Evolutionary conservation across 2,113 vertebrate genomes (phyloP), one percentile per base, ranked within the genome.

Genomic region (Baryphthengus martii): DNA sequence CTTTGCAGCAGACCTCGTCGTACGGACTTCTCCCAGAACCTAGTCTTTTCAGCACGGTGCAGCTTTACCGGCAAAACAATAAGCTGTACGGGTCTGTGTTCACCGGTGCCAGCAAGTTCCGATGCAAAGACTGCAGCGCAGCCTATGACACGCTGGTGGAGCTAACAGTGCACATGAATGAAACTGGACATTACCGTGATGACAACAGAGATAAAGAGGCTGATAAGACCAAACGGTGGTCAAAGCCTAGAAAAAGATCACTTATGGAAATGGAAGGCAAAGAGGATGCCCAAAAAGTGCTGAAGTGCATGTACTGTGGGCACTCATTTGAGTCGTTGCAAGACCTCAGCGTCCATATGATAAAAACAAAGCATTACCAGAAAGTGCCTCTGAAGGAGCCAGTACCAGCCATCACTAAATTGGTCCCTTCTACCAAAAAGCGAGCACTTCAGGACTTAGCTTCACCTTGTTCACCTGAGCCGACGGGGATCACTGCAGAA

Each of bases 341-440:
- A 97, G 99, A 99, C 97, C 98, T 99, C 55, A 99, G 99, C 4
- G 99, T 99, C 90, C 99, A 99, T 97, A 99, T 99, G 99, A 99
- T 99, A 96, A 99, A 99, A 99, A 99, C 99, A 82, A 99, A 99
- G 98, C 99, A 99, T 98, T 99, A 99, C 99, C 99, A 99, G 98
- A 99, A 99, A 99, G 99, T 99, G 99, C 99, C 99, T 99, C 99
- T 99, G 95, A 99, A 99, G 98, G 99, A 99, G 98, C 99, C 99
- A 55, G 99, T 99, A 98, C 98, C 99, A 92, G 98, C 99, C 90
- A 98, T 99, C 93, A 97, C 99, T 89, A 99, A 99, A 93, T 98
- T 99, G 97, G 98, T 99, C 84, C 99, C 99, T 89, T 98, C 99
- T 93, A 99, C 98, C 98, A 99, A 99, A 98, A 99, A 99, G 97